Evolutionary conservation across 2,888 invertebrate species (phyloP), one percentile per base, ranked within the genome.

Genomic region (Microctonus brassicae): DNA sequence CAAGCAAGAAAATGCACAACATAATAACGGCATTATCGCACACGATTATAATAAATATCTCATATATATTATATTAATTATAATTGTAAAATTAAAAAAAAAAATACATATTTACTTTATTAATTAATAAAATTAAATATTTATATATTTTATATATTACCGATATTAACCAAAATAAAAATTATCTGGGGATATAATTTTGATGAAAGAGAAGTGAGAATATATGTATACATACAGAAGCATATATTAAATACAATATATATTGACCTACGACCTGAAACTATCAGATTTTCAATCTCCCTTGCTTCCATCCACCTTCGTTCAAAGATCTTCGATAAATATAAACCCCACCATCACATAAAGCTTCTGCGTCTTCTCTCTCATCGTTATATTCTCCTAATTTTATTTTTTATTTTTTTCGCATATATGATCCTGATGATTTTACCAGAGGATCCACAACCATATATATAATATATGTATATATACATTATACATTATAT

Each of bases 301-400:
- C n/a, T n/a, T n/a, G n/a, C 57, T 70, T 62, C 11, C 67, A 55
- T 66, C 75, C 66, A 53, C 66, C 62, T 69, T 75, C 73, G 72
- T 71, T 72, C 52, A 69, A 61, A 75, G 75, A 77, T 77, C 52
- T 42, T 29, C 60, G 76, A 77, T n/a, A n/a, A n/a, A n/a, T 77
- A 75, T 77, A 75, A 75, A 64, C 17, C 47, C 17, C 47, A 47
- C 47, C 53, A 55, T 55, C 53, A 9, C 36, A 62, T 62, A 52
- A 33, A 26, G 26, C 39, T 36, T 53, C n/a, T 53, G 22, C 36
- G 47, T 47, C 62, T 24, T 57, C 63, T 39, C 20, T 47, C 34
- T 5, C 13, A 17, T 33, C 5, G 11, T 24, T 22, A 11, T 61
- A 61, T 36, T 20, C 1, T 4, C 13, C 22, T 39, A 13, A 9